Conservation (phyloP, 2,797 vertebrate genomes). For the Echeneis naucrates region DNA sequence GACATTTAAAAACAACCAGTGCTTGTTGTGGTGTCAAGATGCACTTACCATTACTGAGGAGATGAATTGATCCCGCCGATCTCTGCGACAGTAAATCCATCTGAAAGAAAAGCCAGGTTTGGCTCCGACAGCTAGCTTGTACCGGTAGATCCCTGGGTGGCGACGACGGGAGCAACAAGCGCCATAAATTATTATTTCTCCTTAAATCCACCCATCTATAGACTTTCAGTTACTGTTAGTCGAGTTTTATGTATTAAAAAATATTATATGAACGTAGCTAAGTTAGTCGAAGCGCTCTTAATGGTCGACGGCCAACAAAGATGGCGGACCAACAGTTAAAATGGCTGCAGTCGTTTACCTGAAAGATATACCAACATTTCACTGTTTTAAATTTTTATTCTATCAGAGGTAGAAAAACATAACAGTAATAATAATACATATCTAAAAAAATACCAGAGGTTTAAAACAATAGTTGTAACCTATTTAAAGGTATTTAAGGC, state of each 20-base stretch:
- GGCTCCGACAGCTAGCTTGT: background rate
- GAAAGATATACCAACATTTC: no score
- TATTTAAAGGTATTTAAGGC: no score
- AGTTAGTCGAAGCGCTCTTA: background rate
- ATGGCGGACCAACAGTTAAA: background rate
- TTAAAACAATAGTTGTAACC: no score
- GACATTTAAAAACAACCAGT: no score
- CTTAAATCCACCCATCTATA: background rate
- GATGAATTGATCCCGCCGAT: no score
- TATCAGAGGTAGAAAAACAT: no score
- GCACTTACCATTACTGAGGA: slow-evolving; percentile 4
- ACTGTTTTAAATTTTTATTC: no score
- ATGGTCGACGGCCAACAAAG: background rate
- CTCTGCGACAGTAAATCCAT: background rate
- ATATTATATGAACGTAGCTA: background rate
- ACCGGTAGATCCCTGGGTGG: background rate
- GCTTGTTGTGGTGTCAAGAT: background rate
- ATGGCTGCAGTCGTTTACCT: background rate
- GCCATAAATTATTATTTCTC: background rate
- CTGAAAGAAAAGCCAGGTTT: background rate
- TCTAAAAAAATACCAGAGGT: no score
- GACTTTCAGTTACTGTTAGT: no score
- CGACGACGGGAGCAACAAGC: background rate
- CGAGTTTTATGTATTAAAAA: no score
- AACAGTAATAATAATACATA: no score